Evolutionary conservation across 2,888 invertebrate species (phyloP).

Genomic region (Himalopsyche kuldschensis): DNA sequence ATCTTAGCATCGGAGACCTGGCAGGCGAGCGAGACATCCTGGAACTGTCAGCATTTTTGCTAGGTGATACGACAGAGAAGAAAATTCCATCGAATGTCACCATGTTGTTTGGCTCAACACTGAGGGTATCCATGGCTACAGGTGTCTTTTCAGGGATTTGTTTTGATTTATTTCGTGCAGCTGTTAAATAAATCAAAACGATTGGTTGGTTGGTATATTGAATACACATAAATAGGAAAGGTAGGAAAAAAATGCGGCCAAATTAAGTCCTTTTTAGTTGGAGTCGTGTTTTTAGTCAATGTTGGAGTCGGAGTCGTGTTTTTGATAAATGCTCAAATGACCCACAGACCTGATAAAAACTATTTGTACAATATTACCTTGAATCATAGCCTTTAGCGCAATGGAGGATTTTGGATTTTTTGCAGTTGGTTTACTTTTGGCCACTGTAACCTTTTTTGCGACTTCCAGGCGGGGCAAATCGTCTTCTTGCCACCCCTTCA

Average conservation of each 20-base stretch:
- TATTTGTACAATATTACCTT: conserved; percentile 47
- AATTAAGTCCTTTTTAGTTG: no score
- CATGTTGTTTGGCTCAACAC: not conserved
- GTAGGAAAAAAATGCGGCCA: no score
- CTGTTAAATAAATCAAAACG: conserved; percentile 41
- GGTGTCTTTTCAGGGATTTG: not conserved
- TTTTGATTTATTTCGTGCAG: conserved; percentile 45
- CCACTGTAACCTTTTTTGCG: conserved; percentile 40
- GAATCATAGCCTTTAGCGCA: conserved; percentile 51
- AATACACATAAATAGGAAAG: no score
- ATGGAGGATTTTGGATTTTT: conserved; percentile 42
- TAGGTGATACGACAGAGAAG: conserved; percentile 52
- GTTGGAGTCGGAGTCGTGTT: no score
- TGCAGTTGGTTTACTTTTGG: conserved; percentile 40
- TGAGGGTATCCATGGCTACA: not conserved
- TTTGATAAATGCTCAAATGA: no score
- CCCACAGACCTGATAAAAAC: no score
- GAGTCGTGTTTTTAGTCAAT: no score
- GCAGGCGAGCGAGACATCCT: conserved; percentile 30
- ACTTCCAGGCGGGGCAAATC: conserved; percentile 41
- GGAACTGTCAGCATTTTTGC: conserved; percentile 43
- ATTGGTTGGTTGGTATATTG: no score
- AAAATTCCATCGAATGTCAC: conserved; percentile 56
- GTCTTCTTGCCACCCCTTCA: conserved; percentile 59
- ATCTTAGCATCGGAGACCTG: conserved; percentile 44